Evolutionary conservation across 2,113 vertebrate species (phyloP), one percentile per base, ranked within the genome.

Genomic region (Oenanthe melanoleuca): DNA sequence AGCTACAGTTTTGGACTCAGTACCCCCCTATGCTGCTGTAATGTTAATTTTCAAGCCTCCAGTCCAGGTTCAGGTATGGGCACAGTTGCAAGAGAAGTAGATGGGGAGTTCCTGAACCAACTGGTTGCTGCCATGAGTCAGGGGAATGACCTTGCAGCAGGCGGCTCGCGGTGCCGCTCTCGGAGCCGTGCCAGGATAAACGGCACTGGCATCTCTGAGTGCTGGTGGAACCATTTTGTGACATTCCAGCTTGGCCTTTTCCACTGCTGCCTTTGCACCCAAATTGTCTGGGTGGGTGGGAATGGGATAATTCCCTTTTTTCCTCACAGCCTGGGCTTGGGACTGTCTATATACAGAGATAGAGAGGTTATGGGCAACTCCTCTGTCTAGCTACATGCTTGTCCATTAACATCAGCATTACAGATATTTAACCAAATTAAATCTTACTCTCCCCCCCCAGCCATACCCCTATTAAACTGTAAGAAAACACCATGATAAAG

Each of bases 141-240:
- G 84, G 95, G 92, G 82, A 97, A 91, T 93, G 95, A 96, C 96
- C 95, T 93, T 96, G 92, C 78, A 95, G 93, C 69, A 44, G 80
- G 83, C 92, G 9, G 78, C 67, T 73, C 67, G 15, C 24, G 26
- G 89, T 92, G 92, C 84, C 74, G 63, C 80, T 80, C 80, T 79
- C 88, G 40, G 88, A 94, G 87, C 84, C 3, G 8, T 91, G 93
- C 92, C 91, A 90, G 73, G 60, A 69, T 34, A 87, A 92, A 95
- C 44, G 47, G 64, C 61, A 12, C 90, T 73, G 69, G 74, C 88
- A 71, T 80, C 79, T 77, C 96, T 13, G 11, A 71, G 50, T 9
- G 61, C 88, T 47, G 67, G 8, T 55, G 95, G 78, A 94, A 94
- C 88, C 95, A 96, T 96, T 93, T 96, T 95, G 95, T 91, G 93